Conservation (phyloP, 1,140 invertebrate species). For the Penaeus japonicus region DNA sequence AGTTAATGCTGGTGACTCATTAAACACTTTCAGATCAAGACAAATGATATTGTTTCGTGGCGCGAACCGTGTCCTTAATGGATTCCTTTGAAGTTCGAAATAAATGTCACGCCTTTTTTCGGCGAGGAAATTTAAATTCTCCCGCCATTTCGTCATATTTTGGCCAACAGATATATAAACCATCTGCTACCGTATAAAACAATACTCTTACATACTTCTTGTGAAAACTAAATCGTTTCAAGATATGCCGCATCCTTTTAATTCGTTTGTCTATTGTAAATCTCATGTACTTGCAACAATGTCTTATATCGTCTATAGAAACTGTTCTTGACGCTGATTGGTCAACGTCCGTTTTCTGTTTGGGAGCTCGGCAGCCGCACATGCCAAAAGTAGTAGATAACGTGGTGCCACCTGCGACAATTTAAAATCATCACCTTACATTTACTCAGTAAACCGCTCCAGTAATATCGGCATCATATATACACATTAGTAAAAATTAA, state of each 20-base stretch:
- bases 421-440: constrained; percentile 22
- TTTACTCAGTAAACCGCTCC: neutral
- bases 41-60: neutral
- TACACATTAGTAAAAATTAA: neutral
- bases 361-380: neutral
- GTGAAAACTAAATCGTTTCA: neutral
- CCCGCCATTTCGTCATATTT: neutral
- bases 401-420: constrained; percentile 37
- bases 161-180: neutral
- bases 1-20: too few species aligned
- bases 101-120: neutral
- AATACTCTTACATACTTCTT: neutral
- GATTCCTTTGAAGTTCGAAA: neutral
- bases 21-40: too few species aligned
- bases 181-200: neutral
- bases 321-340: constrained; percentile 17
- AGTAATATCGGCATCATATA: neutral
- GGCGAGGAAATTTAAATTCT: neutral
- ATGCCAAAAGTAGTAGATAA: constrained; percentile 35
- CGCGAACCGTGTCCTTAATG: neutral
- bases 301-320: neutral
- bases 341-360: constrained; percentile 32
- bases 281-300: neutral
- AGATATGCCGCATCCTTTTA: too few species aligned
- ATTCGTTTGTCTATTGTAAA: neutral